These are phyloP conservation scores for Notodonta dromedarius DNA, from an alignment of 2,888 invertebrate species.

Conservation along the genomic window DNA sequence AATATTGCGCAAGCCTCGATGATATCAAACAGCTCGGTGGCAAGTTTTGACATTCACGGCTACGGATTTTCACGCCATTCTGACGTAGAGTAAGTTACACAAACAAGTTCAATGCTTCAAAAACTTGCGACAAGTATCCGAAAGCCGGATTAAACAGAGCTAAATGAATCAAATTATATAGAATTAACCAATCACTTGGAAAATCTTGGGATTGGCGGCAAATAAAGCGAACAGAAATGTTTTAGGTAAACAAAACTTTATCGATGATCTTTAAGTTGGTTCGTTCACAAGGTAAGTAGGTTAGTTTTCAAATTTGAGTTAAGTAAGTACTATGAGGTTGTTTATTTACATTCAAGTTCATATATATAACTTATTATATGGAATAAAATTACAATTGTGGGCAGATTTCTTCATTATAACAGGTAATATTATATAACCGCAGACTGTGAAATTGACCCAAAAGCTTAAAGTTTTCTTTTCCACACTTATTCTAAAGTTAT, in stretches of 20 bases:
- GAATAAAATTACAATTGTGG: no score
- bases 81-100: constrained; percentile 28
- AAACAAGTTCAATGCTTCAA: constrained; percentile 26
- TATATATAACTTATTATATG: no score
- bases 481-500: background rate
- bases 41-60: constrained; percentile 31
- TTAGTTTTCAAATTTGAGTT: no score
- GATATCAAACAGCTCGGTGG: constrained; percentile 8
- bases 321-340: no score
- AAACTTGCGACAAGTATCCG: constrained; percentile 30
- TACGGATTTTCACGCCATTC: constrained; percentile 32
- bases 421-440: no score
- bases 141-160: constrained; percentile 29
- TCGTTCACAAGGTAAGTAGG: background rate
- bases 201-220: constrained; percentile 8
- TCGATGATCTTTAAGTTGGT: background rate
- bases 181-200: constrained; percentile 23
- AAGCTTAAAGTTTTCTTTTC: no score
- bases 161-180: constrained; percentile 30
- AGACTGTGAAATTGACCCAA: no score
- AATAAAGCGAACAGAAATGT: background rate
- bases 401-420: no score
- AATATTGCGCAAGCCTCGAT: background rate
- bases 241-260: background rate
- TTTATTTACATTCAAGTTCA: no score